phyloP scores from a whole-genome alignment of 2,797 vertebrate genomes.

The Luscinia luscinia region DNA sequence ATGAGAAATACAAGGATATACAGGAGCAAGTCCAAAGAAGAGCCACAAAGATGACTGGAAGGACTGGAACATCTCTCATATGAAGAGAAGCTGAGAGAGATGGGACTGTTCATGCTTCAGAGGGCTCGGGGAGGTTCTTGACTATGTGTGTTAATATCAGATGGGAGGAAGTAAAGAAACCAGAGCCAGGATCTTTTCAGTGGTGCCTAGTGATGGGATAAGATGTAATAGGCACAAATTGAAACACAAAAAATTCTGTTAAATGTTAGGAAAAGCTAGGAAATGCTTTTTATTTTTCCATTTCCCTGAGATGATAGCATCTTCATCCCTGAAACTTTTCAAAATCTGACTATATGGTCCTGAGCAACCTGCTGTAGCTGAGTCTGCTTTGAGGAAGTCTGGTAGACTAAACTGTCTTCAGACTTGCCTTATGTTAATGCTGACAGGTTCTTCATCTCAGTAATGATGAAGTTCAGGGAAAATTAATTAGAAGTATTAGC shows the following conservation, averaged over 20 bases:
- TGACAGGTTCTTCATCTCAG: background rate
- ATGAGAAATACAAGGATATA: background rate
- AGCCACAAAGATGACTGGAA: background rate
- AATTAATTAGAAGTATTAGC: background rate
- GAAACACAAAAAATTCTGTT: background rate
- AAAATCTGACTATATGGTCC: background rate
- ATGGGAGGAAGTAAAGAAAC: background rate
- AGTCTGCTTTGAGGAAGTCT: background rate
- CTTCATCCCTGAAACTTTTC: background rate
- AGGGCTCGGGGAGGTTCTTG: background rate
- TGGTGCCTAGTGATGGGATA: background rate
- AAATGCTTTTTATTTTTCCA: fast-evolving
- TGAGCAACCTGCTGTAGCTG: background rate
- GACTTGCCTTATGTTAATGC: background rate
- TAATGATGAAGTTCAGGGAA: background rate
- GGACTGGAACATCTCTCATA: background rate
- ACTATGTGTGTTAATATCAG: fast-evolving
- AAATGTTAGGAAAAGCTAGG: background rate
- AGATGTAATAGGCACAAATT: background rate
- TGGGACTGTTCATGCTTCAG: background rate
- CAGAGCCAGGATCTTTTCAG: background rate
- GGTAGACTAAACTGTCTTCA: background rate
- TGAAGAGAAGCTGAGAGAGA: background rate
- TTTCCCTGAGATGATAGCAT: background rate
- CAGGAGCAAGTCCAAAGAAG: background rate